Evolutionary conservation across 1,140 invertebrate genomes (phyloP), one percentile per base, ranked within the genome.

Genomic region (Drosophila nannoptera): DNA sequence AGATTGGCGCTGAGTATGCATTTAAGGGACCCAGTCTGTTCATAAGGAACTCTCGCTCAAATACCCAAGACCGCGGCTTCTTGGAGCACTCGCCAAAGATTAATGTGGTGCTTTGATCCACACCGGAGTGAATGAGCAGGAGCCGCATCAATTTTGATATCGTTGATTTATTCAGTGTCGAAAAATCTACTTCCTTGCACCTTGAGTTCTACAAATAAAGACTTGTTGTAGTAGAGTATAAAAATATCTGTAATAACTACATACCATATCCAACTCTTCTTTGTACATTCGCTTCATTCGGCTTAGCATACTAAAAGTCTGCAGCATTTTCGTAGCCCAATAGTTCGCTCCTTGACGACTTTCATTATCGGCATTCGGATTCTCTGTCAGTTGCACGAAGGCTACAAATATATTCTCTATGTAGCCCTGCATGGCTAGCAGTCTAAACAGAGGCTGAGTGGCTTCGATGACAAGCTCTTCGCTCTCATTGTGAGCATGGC

Each of bases 241-340:
- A 0, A 3, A 14, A 0, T 29, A 5, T 7, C 2, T 35, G 16
- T 8, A 7, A 5, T 0, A 0, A 7, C 3, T 32, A 32, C 73
- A 12, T 67, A 89, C 88, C 71, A 82, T 48, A 60, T 89, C 84
- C 29, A 84, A 60, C 67, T 88, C 81, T 16, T 67, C 77, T 33
- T 81, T 87, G 22, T 80, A 88, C 82, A 88, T 86, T 12, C 74
- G 60, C 40, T 89, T 89, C 65, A 89, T 88, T 36, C 78, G 72
- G 1, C 54, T 65, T 7, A 89, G 76, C 53, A 81, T 86, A 4
- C 46, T 46, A 45, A 89, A 88, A 4, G 82, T 77, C 6, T 77
- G 16, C 0, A 76, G 11, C 68, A 89, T 78, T 31, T 88, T 75
- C 1, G 42, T 45, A 6, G 77, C 86, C 88, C 88, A 89, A 61